Conservation (phyloP, 64 coral and sea anemone species). For the Dendronephthya gigantea region DNA sequence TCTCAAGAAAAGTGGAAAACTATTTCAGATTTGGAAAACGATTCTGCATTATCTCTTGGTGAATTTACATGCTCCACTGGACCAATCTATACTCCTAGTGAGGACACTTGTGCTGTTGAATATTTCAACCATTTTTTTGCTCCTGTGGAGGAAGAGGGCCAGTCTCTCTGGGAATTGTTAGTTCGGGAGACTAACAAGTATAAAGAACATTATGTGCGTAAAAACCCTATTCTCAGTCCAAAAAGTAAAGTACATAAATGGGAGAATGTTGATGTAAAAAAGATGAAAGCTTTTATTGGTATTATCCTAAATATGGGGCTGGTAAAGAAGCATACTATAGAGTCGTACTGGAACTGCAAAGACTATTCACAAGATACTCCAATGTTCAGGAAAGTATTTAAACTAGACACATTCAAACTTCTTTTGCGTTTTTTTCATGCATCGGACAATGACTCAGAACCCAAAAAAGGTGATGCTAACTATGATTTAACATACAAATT, state of each 20-base stretch:
- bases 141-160: background rate
- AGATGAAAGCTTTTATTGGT: background rate
- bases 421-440: background rate
- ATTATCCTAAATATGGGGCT: background rate
- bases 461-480: background rate
- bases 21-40: background rate
- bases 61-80: background rate
- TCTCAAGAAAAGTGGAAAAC: background rate
- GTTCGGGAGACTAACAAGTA: background rate
- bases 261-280: background rate
- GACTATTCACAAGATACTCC: conserved; percentile 9
- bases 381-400: background rate
- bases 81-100: too few relatives aligned
- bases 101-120: background rate
- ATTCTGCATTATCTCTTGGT: background rate
- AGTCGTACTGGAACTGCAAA: background rate
- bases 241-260: background rate
- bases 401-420: conserved; percentile 2
- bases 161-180: background rate
- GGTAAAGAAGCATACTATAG: background rate
- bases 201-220: background rate
- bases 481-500: background rate
- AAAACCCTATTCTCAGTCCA: background rate
- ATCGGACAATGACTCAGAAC: background rate
- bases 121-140: background rate